These are phyloP conservation scores for Mustelus asterias DNA, from an alignment of 2,113 vertebrate species.

Conservation along the genomic window DNA sequence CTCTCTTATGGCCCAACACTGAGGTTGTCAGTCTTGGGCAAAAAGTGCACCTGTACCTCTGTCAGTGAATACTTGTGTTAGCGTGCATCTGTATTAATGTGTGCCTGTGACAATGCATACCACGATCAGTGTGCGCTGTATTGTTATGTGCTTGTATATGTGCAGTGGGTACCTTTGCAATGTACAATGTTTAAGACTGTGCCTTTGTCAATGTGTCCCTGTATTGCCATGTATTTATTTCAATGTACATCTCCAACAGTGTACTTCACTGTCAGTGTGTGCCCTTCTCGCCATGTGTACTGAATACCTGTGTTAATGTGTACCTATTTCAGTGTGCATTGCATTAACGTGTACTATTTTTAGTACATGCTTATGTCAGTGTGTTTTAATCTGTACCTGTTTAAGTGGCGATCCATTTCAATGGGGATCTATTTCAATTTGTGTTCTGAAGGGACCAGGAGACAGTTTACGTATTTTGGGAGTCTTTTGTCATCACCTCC, in stretches of 20 bases:
- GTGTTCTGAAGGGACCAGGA: neutral
- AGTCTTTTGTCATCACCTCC: neutral
- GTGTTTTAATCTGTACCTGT: neutral
- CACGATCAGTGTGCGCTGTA: neutral
- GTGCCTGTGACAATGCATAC: neutral
- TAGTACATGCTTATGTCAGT: neutral
- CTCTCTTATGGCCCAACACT: neutral
- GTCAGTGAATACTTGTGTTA: neutral
- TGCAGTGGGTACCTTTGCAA: neutral
- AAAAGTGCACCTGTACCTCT: neutral
- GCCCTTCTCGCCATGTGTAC: neutral
- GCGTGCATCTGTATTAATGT: neutral
- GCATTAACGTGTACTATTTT: neutral
- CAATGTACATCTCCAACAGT: neutral
- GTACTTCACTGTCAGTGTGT: neutral
- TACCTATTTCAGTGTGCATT: neutral
- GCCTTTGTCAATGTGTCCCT: neutral
- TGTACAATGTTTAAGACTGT: neutral
- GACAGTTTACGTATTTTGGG: slow-evolving; percentile 17
- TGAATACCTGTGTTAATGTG: neutral
- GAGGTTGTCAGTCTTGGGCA: neutral
- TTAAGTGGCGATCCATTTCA: neutral
- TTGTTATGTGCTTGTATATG: neutral
- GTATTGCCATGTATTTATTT: neutral
- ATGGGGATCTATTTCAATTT: neutral